Evolutionary conservation across 64 coral and sea anemone species (phyloP), one percentile per base, ranked within the genome.

Genomic region (Montipora foliosa): DNA sequence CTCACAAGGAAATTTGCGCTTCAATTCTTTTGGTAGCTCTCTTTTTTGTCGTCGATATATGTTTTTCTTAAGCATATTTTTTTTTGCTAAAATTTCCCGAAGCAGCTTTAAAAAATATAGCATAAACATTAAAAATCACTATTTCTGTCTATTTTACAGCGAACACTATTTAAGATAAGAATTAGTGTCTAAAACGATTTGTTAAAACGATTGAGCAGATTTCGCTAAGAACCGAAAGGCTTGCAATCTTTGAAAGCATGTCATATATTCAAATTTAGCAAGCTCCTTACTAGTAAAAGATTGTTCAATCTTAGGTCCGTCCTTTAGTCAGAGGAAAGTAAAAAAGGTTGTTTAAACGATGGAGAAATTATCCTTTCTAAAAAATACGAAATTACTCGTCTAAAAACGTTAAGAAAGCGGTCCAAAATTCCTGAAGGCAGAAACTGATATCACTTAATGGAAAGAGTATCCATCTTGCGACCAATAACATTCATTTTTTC

Each of bases 401-500:
- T 55, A 55, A 55, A 37, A 37, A 37, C 37, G 37, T 37, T 37
- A 37, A 37, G 37, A 37, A 37, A 37, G 37, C 37, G 37, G 37
- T 37, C 37, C 37, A 37, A 37, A 37, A 37, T 37, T 37, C 37
- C 37, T 2, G 37, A 37, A 37, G 37, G 37, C 37, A 37, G 37
- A 37, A 14, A 68, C 50, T 17, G 11, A 24, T 17, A 37, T 57
- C 19, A 88, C 67, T 87, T 87, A 19, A 93, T 88, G 5, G 92
- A 93, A n/a, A 93, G 17, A 15, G 64, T 93, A 50, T 64, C 75
- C n/a, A 85, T 68, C 67, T 76, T 70, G 2, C 92, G 74, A n/a
- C 94, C 94, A 16, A 95, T 75, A 8, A 82, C 59, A 37, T 95
- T 86, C 89, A 95, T 95, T 68, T 95, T 92, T 61, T 95, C 94